Percentiles rank a stretch among this genome's conserved stretches.
Evolutionary conservation across 2,888 invertebrate species (phyloP).

Genomic region (Beris chalybata): DNA sequence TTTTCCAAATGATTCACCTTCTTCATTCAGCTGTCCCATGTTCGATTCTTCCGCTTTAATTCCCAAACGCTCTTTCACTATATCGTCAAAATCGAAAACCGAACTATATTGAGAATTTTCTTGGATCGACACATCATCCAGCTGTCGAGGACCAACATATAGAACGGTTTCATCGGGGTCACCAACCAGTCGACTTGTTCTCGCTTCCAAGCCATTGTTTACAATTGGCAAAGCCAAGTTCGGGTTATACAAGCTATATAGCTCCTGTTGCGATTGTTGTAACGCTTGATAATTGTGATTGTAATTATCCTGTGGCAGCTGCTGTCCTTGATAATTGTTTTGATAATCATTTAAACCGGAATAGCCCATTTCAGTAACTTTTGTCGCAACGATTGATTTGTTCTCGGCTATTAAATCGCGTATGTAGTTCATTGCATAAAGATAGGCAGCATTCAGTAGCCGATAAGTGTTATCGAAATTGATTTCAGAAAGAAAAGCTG

Average conservation of each 20-base stretch:
- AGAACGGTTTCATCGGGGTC: not conserved
- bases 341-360: too few relatives aligned
- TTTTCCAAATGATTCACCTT: not conserved
- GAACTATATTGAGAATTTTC: not conserved
- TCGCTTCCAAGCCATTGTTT: not conserved
- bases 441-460: constrained; percentile 1
- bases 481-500: not conserved
- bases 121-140: not conserved
- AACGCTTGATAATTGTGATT: too few relatives aligned
- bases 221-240: not conserved
- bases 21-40: too few relatives aligned
- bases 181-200: not conserved
- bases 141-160: constrained; percentile 10
- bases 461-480: constrained; percentile 12
- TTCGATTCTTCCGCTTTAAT: not conserved
- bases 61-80: constrained; percentile 12
- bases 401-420: not conserved
- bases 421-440: constrained; percentile 1
- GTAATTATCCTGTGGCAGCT: not conserved
- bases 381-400: not conserved
- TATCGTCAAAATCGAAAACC: constrained; percentile 18
- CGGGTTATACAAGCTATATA: not conserved
- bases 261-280: not conserved
- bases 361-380: too few relatives aligned
- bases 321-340: too few relatives aligned